Base-by-base conservation (phyloP, 2,113 vertebrate species). In the Lophochroa leadbeateri region DNA sequence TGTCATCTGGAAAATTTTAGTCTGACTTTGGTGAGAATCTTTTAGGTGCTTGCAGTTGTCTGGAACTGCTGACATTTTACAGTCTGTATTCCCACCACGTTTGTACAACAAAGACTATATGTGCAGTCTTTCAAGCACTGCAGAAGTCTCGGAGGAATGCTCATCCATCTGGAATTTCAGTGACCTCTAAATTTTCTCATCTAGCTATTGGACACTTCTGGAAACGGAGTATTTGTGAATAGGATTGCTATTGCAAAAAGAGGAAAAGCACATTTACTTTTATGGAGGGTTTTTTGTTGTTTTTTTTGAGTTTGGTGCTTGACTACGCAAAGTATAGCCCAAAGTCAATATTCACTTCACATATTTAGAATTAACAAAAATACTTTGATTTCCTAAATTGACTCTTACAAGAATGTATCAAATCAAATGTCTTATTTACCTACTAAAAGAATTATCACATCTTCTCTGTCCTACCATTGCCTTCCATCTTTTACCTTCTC, bases 281-380 rank as follows among this genome's bases (percentile, higher is more conserved):
- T 47, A 13, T n/a, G 76, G 1, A 9, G 29, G 3, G 7, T 0
- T 0, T 3, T 9, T 43, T 84, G 88, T 25, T 52, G 13, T 16
- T 6, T 12, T 37, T 84, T 91, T 28, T 63, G 11, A 27, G 12
- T 60, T 47, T 41, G 12, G 33, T 77, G 17, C 39, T 90, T 43
- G 44, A 55, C 25, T 53, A 18, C 46, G 18, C 21, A 69, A 92
- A 93, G 41, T 39, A 53, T 64, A 44, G 16, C 28, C 43, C 17
- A 8, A 90, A 55, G 46, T 60, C 47, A 87, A 11, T 50, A 50
- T 58, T 72, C 53, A 31, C 28, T 49, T 68, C 29, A 69, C 6
- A 6, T 37, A 64, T 17, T 68, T 81, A 69, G 77, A 86, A 80
- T 9, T 64, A 19, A 33, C 10, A 74, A 69, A 60, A 77, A 63